Conservation (phyloP, 37 sponge, comb jelly and placozoan genomes). For the Petrosia ficiformis region DNA sequence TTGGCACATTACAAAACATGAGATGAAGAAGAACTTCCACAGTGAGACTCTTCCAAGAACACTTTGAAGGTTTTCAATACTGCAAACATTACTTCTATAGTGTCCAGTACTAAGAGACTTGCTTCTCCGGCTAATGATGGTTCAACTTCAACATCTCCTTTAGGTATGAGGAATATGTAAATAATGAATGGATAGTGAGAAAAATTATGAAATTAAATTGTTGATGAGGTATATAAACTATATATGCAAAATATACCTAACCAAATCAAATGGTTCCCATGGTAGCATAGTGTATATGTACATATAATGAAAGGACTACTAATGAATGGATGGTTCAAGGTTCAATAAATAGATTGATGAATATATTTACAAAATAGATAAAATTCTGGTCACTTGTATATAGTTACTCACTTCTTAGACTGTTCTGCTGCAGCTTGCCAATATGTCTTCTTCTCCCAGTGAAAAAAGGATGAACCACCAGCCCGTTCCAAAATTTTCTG, state of each 20-base stretch:
- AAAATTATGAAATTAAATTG: background rate
- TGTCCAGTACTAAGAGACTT: conserved; percentile 84
- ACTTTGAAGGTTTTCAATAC: conserved; percentile 24
- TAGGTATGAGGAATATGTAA: conserved; percentile 22
- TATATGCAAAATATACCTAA: no score
- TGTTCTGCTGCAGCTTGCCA: conserved; percentile 55
- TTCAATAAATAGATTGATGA: no score
- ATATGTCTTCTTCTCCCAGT: conserved; percentile 78
- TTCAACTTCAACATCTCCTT: conserved; percentile 68
- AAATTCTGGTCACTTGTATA: no score
- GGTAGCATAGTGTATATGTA: no score
- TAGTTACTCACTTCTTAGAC: conserved; percentile 52
- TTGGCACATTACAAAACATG: conserved; percentile 81
- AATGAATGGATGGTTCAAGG: no score
- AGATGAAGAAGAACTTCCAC: conserved; percentile 83
- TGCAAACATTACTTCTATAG: conserved; percentile 63
- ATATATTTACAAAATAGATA: no score
- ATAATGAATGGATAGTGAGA: background rate
- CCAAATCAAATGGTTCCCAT: background rate
- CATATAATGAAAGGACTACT: no score
- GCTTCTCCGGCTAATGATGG: conserved; percentile 80
- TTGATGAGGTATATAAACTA: background rate
- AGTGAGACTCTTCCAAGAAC: conserved; percentile 30
- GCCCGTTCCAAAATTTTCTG: background rate
- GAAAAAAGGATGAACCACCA: conserved; percentile 1